Evolutionary conservation across 2,888 invertebrate species (phyloP), one percentile per base, ranked within the genome.

Genomic region (Loripinus fragilis): DNA sequence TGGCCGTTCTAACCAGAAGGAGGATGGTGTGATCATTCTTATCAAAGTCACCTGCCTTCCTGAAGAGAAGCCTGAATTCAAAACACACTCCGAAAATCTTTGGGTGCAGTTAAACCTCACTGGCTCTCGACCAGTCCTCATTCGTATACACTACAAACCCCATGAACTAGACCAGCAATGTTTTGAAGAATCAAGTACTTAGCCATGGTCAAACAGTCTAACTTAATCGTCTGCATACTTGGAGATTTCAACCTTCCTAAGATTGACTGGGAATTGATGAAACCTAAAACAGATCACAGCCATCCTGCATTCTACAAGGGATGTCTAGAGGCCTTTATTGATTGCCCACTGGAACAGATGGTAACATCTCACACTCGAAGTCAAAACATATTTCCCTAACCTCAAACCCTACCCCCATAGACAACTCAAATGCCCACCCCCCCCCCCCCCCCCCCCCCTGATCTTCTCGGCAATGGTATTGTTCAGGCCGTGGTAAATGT

Each of bases 201-300:
- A 20, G 20, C 3, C 60, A 5, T 60, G 1, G 33, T 33, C 33
- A 60, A 33, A 33, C 60, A 33, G 7, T 60, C 60, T 33, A 33
- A 60, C 17, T 60, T 33, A 2, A 2, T 1, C 1, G 33, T 60
- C 60, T 60, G 60, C 15, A 10, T 60, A 5, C 60, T 60, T 2
- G 60, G 60, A 15, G 60, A 60, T 33, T 60, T 60, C 20, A 60
- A 30, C 33, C 60, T 60, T 60, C 60, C 60, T 3, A 60, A 60
- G 28, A 20, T 60, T 2, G 60, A 60, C 33, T 60, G 60, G 60
- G 5, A 30, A 33, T 17, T 12, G 1, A 10, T 12, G 3, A 33
- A 5, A 10, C 60, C 33, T 60, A 60, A 60, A 33, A 5, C 60
- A 2, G 33, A 60, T 23, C 33, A 17, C 20, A 60, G 17, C 20